These are phyloP conservation scores for Thymelicus sylvestris DNA, from an alignment of 2,888 invertebrate genomes.

Conservation along the genomic window DNA sequence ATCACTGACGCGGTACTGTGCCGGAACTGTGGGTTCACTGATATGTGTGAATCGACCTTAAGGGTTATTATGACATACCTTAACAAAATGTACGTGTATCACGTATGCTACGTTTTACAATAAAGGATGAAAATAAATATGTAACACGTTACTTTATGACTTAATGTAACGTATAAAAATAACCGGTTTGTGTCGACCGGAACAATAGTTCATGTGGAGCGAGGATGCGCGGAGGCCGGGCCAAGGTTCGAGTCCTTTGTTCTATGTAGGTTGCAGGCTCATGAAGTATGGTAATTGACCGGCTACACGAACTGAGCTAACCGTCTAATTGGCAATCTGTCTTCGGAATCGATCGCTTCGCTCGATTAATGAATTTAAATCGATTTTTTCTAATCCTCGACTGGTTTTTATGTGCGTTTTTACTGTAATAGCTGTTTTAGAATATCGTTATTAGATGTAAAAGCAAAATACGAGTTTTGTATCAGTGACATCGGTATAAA, in stretches of 20 bases:
- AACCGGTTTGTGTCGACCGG: slow-evolving; percentile 43
- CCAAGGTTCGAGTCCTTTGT: slow-evolving; percentile 78
- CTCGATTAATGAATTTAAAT: background rate
- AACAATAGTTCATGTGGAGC: slow-evolving; percentile 70
- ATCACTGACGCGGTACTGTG: no score
- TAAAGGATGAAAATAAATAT: no score
- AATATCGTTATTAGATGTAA: no score
- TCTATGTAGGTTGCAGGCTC: slow-evolving; percentile 54
- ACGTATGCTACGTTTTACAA: no score
- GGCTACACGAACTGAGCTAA: slow-evolving; percentile 21
- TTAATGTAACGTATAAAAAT: slow-evolving; percentile 13
- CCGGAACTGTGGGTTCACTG: no score
- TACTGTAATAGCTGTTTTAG: no score
- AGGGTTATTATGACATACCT: no score
- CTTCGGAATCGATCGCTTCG: slow-evolving; percentile 3
- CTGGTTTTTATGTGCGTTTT: no score
- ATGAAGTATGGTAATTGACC: slow-evolving; percentile 29
- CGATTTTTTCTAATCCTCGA: background rate
- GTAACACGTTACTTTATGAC: background rate
- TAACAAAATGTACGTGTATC: no score
- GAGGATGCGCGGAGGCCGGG: slow-evolving; percentile 79
- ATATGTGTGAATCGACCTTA: no score
- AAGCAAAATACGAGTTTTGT: no score
- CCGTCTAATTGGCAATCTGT: background rate
- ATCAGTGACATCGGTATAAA: no score